Evolutionary conservation across 2,888 invertebrate species (phyloP).

Genomic region (Orthonychiurus folsomi): DNA sequence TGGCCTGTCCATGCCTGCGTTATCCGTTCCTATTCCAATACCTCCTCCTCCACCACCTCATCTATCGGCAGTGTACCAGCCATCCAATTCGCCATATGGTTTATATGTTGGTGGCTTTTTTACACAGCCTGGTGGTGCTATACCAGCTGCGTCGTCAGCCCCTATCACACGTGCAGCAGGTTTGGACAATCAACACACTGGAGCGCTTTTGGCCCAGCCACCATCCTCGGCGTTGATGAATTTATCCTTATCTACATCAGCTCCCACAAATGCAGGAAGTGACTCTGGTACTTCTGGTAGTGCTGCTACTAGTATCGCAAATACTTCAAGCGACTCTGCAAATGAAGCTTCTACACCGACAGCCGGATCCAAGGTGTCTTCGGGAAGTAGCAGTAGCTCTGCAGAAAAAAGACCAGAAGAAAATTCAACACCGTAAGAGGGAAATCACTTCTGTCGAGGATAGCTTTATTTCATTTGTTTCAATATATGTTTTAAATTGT

Average conservation of each 20-base stretch:
- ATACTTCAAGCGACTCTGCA: conserved; percentile 1
- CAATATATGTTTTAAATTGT: neutral
- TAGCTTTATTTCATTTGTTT: too few relatives aligned
- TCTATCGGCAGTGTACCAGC: conserved; percentile 8
- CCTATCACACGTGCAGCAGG: neutral
- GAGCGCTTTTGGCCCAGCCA: neutral
- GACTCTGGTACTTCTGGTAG: neutral
- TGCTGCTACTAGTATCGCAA: neutral
- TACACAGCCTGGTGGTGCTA: conserved; percentile 22
- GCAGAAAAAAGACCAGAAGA: neutral
- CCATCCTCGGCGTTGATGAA: neutral
- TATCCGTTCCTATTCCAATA: conserved; percentile 20
- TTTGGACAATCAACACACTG: neutral
- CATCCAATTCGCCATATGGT: conserved; percentile 24
- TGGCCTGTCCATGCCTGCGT: neutral
- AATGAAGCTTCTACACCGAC: neutral
- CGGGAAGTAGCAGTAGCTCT: neutral
- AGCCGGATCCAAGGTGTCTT: neutral
- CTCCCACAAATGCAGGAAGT: neutral
- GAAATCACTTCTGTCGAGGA: too few relatives aligned
- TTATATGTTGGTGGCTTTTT: conserved; percentile 35
- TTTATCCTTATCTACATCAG: conserved; percentile 14
- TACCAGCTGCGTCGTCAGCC: conserved; percentile 3
- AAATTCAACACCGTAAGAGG: neutral
- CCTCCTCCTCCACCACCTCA: conserved; percentile 23